Evolutionary conservation across 2,888 invertebrate species (phyloP).

Genomic region (Andrena chrysosceles): DNA sequence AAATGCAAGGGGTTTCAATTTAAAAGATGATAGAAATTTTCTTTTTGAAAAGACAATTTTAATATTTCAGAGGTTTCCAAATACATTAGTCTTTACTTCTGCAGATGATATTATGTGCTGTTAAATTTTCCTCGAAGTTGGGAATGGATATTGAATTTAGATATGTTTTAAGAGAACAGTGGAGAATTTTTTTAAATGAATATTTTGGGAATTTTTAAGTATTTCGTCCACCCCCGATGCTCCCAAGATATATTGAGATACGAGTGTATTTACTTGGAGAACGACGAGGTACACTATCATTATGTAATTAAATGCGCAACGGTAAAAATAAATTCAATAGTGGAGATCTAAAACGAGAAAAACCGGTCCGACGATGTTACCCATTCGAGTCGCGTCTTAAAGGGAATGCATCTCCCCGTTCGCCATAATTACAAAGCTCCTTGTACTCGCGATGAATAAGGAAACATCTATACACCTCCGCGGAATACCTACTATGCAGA

Average conservation of each 20-base stretch:
- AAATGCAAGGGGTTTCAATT: too few species aligned
- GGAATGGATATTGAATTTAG: too few species aligned
- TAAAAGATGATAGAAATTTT: too few species aligned
- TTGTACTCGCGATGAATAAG: slow-evolving; percentile 23
- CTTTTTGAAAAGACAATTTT: too few species aligned
- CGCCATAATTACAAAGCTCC: slow-evolving; percentile 34
- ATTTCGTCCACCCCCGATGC: neutral
- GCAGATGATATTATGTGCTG: too few species aligned
- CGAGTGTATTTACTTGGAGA: neutral
- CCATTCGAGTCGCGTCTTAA: slow-evolving; percentile 45
- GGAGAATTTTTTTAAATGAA: neutral
- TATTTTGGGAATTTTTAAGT: neutral
- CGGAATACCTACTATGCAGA: neutral
- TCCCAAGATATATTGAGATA: neutral
- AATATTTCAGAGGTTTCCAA: too few species aligned
- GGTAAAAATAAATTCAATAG: slow-evolving; percentile 22
- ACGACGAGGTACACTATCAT: slow-evolving; percentile 7
- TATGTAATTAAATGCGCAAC: slow-evolving; percentile 24
- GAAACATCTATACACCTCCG: neutral
- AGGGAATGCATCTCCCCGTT: slow-evolving; percentile 53
- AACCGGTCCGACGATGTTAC: slow-evolving; percentile 41
- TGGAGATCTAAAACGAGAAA: slow-evolving; percentile 31
- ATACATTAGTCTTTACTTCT: too few species aligned
- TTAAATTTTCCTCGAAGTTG: too few species aligned
- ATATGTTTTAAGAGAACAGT: too few species aligned